Evolutionary conservation across 1,140 invertebrate genomes (phyloP).

Genomic region (Hyles vespertilio): DNA sequence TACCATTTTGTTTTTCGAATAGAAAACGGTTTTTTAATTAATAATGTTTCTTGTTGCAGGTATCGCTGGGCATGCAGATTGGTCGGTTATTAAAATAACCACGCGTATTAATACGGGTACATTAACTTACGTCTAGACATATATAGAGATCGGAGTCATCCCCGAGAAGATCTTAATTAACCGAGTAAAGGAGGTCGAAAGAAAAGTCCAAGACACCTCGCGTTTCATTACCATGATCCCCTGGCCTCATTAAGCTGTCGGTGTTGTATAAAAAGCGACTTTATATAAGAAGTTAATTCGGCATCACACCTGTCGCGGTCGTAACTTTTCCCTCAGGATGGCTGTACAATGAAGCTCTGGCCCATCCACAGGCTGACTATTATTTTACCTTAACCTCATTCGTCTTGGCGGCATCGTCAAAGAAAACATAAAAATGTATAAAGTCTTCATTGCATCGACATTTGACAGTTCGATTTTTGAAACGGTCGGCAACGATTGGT

Average conservation of each 20-base stretch:
- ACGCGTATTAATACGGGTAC: constrained; percentile 24
- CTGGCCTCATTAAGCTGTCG: constrained; percentile 55
- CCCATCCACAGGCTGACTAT: constrained; percentile 40
- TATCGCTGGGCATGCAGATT: constrained; percentile 39
- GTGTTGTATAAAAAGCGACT: constrained; percentile 62
- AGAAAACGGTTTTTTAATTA: constrained; percentile 18
- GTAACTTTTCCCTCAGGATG: constrained; percentile 64
- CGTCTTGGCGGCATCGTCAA: constrained; percentile 57
- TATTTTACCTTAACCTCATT: constrained; percentile 44
- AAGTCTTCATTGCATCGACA: constrained; percentile 57
- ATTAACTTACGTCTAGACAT: constrained; percentile 8
- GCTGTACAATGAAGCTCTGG: constrained; percentile 66
- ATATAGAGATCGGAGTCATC: constrained; percentile 27
- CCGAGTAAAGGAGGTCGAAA: constrained; percentile 28
- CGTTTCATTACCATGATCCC: constrained; percentile 55
- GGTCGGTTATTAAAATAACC: constrained; percentile 25
- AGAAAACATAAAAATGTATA: constrained; percentile 57
- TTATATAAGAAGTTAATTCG: constrained; percentile 71
- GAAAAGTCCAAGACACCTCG: constrained; percentile 40
- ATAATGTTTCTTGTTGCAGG: constrained; percentile 42
- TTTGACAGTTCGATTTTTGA: constrained; percentile 63
- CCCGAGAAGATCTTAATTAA: constrained; percentile 46
- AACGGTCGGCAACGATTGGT: constrained; percentile 38
- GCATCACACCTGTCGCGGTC: constrained; percentile 70
- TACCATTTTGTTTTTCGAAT: too few relatives aligned